Evolutionary conservation across 2,888 invertebrate genomes (phyloP).

Genomic region (Aleiodes alternator): DNA sequence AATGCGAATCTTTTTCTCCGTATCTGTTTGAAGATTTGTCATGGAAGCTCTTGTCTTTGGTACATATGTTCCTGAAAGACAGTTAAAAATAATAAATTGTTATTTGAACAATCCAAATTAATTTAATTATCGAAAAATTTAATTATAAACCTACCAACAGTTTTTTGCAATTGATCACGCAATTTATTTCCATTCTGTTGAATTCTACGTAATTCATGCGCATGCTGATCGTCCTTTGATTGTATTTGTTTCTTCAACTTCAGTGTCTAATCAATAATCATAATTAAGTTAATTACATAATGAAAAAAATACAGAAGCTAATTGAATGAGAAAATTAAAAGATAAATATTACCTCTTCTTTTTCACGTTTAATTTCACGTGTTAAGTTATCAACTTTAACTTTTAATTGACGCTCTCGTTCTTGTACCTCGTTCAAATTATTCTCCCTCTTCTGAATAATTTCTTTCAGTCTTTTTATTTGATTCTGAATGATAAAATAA

Average conservation of each 20-base stretch:
- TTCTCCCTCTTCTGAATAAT: slow-evolving; percentile 58
- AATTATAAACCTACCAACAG: slow-evolving; percentile 56
- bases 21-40: slow-evolving; percentile 54
- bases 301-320: slow-evolving; percentile 1
- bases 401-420: slow-evolving; percentile 60
- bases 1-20: slow-evolving; percentile 56
- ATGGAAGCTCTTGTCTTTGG: slow-evolving; percentile 54
- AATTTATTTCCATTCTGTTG: slow-evolving; percentile 59
- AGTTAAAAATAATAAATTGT: neutral
- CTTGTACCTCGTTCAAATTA: slow-evolving; percentile 55
- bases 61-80: slow-evolving; percentile 54
- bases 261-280: slow-evolving; percentile 49
- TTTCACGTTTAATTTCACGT: slow-evolving; percentile 60
- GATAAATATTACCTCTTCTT: slow-evolving; percentile 58
- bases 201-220: slow-evolving; percentile 62
- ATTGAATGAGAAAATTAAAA: neutral
- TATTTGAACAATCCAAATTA: neutral
- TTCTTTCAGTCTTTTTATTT: slow-evolving; percentile 61
- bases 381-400: slow-evolving; percentile 55
- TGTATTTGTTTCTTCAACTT: slow-evolving; percentile 62
- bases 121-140: neutral
- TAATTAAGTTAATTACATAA: slow-evolving; percentile 7
- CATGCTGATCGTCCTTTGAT: slow-evolving; percentile 63
- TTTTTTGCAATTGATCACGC: slow-evolving; percentile 61
- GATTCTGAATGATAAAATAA: slow-evolving; percentile 53